Conservation (phyloP, 1,140 invertebrate species). For the Philopotamus ludificatus region DNA sequence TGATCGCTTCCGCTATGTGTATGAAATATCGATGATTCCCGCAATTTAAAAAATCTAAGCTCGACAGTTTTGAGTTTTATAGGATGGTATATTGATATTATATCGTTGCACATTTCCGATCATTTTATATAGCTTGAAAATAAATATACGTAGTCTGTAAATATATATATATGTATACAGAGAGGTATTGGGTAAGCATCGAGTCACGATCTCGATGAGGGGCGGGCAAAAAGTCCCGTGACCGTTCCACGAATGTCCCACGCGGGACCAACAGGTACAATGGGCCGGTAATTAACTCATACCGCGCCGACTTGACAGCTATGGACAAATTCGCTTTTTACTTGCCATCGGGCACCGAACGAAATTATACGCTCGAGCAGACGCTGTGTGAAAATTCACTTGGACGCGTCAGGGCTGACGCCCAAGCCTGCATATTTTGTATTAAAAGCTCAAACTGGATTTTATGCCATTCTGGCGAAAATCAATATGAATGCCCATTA, state of each 20-base stretch:
- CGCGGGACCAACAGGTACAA: slow-evolving; percentile 19
- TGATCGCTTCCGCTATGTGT: no score
- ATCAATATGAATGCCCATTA: not conserved
- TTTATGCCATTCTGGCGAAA: not conserved
- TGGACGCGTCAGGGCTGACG: not conserved
- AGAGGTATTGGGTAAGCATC: no score
- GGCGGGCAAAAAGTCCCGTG: slow-evolving; percentile 19
- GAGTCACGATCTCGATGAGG: not conserved
- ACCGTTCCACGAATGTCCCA: not conserved
- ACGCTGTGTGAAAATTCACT: slow-evolving; percentile 34
- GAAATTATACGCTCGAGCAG: slow-evolving; percentile 34
- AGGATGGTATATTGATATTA: no score
- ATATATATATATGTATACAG: no score
- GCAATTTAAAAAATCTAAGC: no score
- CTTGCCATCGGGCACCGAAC: slow-evolving; percentile 29
- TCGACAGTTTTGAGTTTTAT: no score
- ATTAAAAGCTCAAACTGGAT: not conserved
- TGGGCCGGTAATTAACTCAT: slow-evolving; percentile 40
- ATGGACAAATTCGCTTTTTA: slow-evolving; percentile 42
- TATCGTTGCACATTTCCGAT: no score
- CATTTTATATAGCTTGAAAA: no score
- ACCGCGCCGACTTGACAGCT: slow-evolving; percentile 35
- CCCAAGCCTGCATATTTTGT: not conserved
- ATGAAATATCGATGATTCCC: no score
- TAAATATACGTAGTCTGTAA: no score